Evolutionary conservation across 2,888 invertebrate genomes (phyloP), one percentile per base, ranked within the genome.

Genomic region (Formica aserva): DNA sequence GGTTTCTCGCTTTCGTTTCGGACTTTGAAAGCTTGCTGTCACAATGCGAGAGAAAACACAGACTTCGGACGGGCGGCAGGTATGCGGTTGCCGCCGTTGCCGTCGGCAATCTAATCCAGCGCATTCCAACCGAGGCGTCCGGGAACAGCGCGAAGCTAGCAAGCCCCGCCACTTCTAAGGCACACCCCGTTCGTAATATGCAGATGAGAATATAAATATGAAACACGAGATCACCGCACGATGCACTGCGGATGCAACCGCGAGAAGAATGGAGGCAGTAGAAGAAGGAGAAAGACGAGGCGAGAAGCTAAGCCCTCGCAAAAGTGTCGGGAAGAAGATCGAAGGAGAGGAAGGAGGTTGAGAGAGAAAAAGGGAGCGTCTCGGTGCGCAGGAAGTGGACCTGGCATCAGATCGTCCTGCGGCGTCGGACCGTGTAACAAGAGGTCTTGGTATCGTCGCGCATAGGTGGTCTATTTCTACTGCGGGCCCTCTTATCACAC

Each of bases 201-300:
- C 91, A 93, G 92, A 93, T 92, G 91, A 91, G 92, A 92, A 85
- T 90, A 93, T 92, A 93, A 93, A 93, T 93, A 92, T 91, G 92
- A 92, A 92, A 92, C 91, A 90, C 86, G 92, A 93, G 92, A 92
- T 92, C 92, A 91, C 85, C 71, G 86, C 86, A 82, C 88, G 88
- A 80, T 88, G 84, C 86, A 78, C 69, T 77, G 76, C 45, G 90
- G 82, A 83, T 82, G 83, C 29, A 22, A 45, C 32, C 81, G 82
- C 76, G 81, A 41, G 13, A 29, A 13, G 1, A 48, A 2, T 3
- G 78, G 22, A 48, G 38, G 22, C 15, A 18, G 45, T 15, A 38
- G 29, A 4, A 38, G 72, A 13, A 45, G 35, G n/a, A 29, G 32
- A 13, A 22, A 48, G 48, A 18, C 48, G 52, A 52, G 52, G 52